phyloP scores from a whole-genome alignment of 1,140 invertebrate genomes.

The Rhagoletis pomonella region DNA sequence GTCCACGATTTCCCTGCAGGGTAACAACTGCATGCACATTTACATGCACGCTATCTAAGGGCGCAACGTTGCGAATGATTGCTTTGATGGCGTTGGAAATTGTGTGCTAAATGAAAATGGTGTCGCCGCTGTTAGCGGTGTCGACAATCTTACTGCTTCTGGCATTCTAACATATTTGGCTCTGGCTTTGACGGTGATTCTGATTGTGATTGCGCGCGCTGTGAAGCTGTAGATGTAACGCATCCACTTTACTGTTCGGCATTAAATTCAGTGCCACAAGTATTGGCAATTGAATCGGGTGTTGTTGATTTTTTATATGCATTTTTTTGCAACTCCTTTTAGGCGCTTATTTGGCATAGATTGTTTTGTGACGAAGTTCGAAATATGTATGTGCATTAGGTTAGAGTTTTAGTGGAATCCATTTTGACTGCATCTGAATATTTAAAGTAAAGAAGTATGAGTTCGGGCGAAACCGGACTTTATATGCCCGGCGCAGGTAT shows the following conservation, averaged over 20 bases:
- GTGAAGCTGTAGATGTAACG: neutral
- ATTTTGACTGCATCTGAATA: too few species aligned
- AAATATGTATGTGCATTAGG: too few species aligned
- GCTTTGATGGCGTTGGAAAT: slow-evolving; percentile 46
- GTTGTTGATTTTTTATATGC: too few species aligned
- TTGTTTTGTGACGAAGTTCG: too few species aligned
- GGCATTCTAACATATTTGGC: slow-evolving; percentile 38
- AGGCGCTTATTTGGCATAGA: too few species aligned
- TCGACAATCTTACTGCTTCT: slow-evolving; percentile 1
- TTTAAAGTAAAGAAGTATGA: too few species aligned
- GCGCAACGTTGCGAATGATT: slow-evolving; percentile 48
- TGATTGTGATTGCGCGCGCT: slow-evolving; percentile 16
- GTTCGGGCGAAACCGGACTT: too few species aligned
- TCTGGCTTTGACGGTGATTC: slow-evolving; percentile 9
- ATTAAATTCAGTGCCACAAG: neutral
- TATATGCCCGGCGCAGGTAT: too few species aligned
- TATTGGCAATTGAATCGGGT: neutral
- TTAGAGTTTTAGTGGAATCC: too few species aligned
- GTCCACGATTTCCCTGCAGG: too few species aligned
- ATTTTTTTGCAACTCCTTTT: too few species aligned
- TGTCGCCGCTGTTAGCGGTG: slow-evolving; percentile 29
- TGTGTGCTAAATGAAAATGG: slow-evolving; percentile 49
- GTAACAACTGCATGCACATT: neutral
- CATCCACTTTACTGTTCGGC: neutral
- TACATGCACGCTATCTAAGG: neutral